These are phyloP conservation scores for Rhingia campestris DNA, from an alignment of 2,888 invertebrate species.

Conservation along the genomic window DNA sequence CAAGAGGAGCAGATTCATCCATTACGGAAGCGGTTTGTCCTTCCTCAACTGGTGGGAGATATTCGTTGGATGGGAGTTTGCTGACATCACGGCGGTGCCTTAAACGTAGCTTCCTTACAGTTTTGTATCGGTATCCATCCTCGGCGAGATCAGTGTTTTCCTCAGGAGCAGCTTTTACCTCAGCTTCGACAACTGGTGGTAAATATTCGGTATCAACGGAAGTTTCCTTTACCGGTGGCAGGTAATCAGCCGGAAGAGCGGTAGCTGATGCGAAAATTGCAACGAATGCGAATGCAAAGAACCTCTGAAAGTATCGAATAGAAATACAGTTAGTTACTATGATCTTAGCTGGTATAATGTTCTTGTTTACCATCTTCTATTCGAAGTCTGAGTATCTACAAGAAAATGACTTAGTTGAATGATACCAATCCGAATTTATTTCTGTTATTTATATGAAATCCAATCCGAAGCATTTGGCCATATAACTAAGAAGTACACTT, in stretches of 20 bases:
- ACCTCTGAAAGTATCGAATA: constrained; percentile 78
- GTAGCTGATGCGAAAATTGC: constrained; percentile 77
- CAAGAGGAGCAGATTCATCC: constrained; percentile 44
- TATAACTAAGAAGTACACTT: no score
- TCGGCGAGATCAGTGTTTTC: constrained; percentile 66
- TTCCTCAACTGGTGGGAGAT: constrained; percentile 76
- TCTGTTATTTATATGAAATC: no score
- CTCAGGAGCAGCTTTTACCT: neutral
- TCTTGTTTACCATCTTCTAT: no score
- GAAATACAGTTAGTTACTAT: no score
- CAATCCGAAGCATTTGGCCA: no score
- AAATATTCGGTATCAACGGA: constrained; percentile 63
- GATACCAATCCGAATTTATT: no score
- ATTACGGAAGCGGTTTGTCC: constrained; percentile 43
- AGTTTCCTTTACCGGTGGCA: constrained; percentile 72
- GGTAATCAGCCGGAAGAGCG: constrained; percentile 65
- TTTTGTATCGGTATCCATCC: constrained; percentile 80
- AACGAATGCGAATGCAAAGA: constrained; percentile 79
- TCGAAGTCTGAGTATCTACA: no score
- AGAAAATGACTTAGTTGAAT: no score
- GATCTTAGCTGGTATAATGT: no score
- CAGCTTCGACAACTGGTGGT: constrained; percentile 53
- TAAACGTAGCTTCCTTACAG: constrained; percentile 76
- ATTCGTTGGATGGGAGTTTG: constrained; percentile 71
- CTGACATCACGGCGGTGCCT: constrained; percentile 77